Conservation (phyloP, 2,888 invertebrate genomes). For the Eupithecia vulgata region DNA sequence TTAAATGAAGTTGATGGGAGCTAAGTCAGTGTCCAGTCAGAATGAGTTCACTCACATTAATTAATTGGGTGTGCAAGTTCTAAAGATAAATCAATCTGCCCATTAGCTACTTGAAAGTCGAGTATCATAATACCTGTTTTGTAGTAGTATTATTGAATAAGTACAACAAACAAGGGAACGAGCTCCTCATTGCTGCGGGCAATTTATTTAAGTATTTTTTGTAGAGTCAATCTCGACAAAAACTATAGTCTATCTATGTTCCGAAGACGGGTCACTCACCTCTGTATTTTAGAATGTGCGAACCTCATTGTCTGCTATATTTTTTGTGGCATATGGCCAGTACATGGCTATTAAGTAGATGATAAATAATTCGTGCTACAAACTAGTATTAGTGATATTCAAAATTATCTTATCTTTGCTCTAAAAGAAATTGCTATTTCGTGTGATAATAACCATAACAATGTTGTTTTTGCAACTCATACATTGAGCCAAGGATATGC, state of each 20-base stretch:
- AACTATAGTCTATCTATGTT: conserved; percentile 72
- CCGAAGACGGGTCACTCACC: conserved; percentile 73
- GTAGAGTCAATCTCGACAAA: conserved; percentile 68
- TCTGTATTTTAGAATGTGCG: conserved; percentile 77
- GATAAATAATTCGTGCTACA: conserved; percentile 48
- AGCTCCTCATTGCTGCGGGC: conserved; percentile 62
- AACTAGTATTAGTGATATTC: background rate
- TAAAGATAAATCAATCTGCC: conserved; percentile 17
- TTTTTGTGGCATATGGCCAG: conserved; percentile 77
- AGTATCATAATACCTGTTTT: conserved; percentile 31
- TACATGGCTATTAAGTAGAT: conserved; percentile 65
- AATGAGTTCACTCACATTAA: background rate
- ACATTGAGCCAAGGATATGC: conserved; percentile 71
- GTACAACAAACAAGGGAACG: conserved; percentile 49
- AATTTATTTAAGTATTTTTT: conserved; percentile 73
- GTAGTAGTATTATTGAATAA: conserved; percentile 41
- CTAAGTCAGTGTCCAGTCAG: conserved; percentile 2
- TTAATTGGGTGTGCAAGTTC: background rate
- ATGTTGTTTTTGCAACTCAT: conserved; percentile 64
- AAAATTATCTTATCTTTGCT: background rate
- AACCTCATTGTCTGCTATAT: conserved; percentile 76
- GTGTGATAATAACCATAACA: conserved; percentile 45
- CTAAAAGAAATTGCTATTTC: background rate
- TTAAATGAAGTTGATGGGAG: background rate
- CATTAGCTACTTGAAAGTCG: conserved; percentile 21